These are phyloP conservation scores for Habrosyne pyritoides DNA, from an alignment of 2,888 invertebrate genomes.

Conservation along the genomic window DNA sequence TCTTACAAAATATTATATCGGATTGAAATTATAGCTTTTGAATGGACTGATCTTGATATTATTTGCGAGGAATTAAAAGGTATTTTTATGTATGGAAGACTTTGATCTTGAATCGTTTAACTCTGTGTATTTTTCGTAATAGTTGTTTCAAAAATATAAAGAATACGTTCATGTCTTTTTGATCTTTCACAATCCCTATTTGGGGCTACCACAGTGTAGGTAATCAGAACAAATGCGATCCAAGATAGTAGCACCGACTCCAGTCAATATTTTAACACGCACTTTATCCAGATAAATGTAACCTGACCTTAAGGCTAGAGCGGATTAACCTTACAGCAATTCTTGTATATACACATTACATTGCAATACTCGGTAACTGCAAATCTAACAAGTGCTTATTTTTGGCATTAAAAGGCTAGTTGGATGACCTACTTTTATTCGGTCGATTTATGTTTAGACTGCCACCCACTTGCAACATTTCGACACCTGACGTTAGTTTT, in stretches of 20 bases:
- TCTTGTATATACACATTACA: slow-evolving; percentile 4
- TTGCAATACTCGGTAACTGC: background rate
- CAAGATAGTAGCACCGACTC: slow-evolving; percentile 58
- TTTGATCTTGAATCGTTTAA: background rate
- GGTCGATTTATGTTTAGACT: background rate
- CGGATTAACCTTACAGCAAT: slow-evolving; percentile 48
- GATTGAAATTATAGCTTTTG: background rate
- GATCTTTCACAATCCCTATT: slow-evolving; percentile 47
- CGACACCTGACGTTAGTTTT: background rate
- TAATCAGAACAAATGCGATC: slow-evolving; percentile 79
- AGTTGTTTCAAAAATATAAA: slow-evolving; percentile 16
- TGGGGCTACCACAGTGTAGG: slow-evolving; percentile 40
- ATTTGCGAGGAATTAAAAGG: slow-evolving; percentile 17
- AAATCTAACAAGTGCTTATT: background rate
- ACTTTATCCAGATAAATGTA: slow-evolving; percentile 75
- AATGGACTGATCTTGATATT: background rate
- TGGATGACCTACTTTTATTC: background rate
- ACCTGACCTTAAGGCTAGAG: slow-evolving; percentile 55
- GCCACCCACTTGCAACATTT: background rate
- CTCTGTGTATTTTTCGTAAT: background rate
- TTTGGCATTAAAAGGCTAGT: background rate
- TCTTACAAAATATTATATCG: background rate
- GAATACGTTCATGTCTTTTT: slow-evolving; percentile 32
- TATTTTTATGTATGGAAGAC: background rate
- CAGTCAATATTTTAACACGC: slow-evolving; percentile 78